Evolutionary conservation across 2,113 vertebrate species (phyloP).

Genomic region (Bombycilla garrulus): DNA sequence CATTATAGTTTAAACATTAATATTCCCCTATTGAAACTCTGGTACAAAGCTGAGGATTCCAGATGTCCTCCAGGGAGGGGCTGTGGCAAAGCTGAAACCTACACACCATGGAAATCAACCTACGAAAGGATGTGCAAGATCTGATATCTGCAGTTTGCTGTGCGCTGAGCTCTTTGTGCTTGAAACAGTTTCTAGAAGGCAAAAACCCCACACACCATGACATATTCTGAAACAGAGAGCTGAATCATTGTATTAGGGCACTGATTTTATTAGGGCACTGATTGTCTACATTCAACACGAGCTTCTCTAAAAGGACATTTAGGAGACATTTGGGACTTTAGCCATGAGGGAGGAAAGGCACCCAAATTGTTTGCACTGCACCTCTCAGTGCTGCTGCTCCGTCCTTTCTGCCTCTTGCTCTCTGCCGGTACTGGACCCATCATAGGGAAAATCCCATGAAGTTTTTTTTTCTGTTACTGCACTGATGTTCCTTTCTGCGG

Average conservation of each 20-base stretch:
- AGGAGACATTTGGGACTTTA: not conserved
- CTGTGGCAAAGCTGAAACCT: not conserved
- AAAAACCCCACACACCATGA: rapidly evolving
- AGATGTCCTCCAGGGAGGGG: not conserved
- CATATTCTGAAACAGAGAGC: not conserved
- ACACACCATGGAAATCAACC: not conserved
- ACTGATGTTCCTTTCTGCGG: not conserved
- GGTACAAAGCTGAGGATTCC: not conserved
- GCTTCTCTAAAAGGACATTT: not conserved
- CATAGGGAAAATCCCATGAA: not conserved
- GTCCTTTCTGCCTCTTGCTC: not conserved
- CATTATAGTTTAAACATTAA: slow-evolving; percentile 33
- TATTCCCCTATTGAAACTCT: not conserved
- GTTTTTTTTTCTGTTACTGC: not conserved
- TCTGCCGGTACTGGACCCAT: not conserved
- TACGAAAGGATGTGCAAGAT: rapidly evolving
- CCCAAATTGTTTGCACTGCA: not conserved
- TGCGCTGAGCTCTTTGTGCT: not conserved
- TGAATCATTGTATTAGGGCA: not conserved
- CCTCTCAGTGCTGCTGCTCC: not conserved
- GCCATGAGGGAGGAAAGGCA: not conserved
- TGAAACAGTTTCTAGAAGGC: not conserved
- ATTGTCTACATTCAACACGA: not conserved
- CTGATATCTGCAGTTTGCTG: not conserved
- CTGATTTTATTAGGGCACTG: no score